Conservation (phyloP, 2,797 vertebrate species). For the Falco cherrug region DNA sequence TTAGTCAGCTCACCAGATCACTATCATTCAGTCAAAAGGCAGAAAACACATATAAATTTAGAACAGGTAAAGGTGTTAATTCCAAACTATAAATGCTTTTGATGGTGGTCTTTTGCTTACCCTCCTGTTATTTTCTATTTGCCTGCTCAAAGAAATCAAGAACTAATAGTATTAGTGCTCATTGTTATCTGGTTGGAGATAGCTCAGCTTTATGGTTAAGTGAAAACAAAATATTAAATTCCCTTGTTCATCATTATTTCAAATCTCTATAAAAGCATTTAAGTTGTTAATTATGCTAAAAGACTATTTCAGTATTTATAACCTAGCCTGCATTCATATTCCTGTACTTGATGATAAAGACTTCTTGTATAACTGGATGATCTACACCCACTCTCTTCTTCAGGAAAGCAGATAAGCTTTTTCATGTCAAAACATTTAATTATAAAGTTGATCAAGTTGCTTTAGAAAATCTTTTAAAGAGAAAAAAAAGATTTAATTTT, state of each 20-base stretch:
- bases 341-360: neutral
- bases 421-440: constrained; percentile 71
- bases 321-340: neutral
- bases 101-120: neutral
- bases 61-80: neutral
- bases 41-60: neutral
- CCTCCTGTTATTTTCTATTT: neutral
- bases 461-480: constrained; percentile 62
- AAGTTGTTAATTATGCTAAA: constrained; percentile 40
- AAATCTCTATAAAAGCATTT: neutral
- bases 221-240: constrained; percentile 9
- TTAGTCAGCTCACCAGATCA: neutral
- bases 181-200: neutral
- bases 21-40: neutral
- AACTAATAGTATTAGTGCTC: neutral
- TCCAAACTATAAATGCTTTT: neutral
- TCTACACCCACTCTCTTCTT: constrained; percentile 41
- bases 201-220: neutral
- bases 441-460: constrained; percentile 60
- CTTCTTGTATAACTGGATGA: neutral
- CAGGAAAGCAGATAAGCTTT: constrained; percentile 57
- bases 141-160: neutral
- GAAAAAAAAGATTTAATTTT: constrained; percentile 28
- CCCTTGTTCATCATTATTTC: neutral
- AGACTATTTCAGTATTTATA: constrained; percentile 33